Evolutionary conservation across 2,888 invertebrate genomes (phyloP).

Genomic region (Punctoribates punctum): DNA sequence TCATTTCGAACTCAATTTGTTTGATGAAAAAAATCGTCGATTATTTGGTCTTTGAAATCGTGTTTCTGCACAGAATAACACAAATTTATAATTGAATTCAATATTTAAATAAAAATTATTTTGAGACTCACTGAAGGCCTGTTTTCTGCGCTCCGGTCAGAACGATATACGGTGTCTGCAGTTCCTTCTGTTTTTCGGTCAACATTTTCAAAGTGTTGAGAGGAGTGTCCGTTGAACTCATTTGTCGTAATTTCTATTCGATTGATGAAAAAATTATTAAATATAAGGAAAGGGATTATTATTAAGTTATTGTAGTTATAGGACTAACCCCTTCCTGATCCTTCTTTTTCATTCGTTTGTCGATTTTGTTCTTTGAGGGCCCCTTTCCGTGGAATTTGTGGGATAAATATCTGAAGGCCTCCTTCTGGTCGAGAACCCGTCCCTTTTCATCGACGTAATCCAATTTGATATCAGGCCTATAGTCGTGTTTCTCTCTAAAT

Average conservation of each 20-base stretch:
- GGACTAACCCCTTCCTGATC: conserved; percentile 78
- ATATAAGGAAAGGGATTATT: neutral
- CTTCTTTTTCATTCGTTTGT: conserved; percentile 89
- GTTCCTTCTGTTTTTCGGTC: conserved; percentile 91
- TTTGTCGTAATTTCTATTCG: conserved; percentile 78
- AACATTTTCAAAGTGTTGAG: conserved; percentile 88
- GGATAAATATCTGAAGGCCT: conserved; percentile 81
- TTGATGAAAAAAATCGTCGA: neutral
- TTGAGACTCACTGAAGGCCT: conserved; percentile 20
- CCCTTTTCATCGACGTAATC: conserved; percentile 98
- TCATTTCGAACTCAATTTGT: neutral
- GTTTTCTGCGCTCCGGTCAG: conserved; percentile 65
- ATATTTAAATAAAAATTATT: neutral
- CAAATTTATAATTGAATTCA: neutral
- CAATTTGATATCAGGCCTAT: conserved; percentile 88
- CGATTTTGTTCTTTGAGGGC: conserved; percentile 95
- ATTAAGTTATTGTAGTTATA: no score
- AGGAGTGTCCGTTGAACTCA: conserved; percentile 97
- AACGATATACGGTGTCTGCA: conserved; percentile 85
- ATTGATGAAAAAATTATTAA: conserved; percentile 42
- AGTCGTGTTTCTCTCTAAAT: conserved; percentile 84
- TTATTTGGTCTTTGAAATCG: conserved; percentile 21
- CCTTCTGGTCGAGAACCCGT: conserved; percentile 83
- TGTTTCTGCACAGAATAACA: neutral
- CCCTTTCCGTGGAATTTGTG: conserved; percentile 99